These are phyloP conservation scores for Rotaria magnacalcarata DNA, from an alignment of 2,888 invertebrate species.

Conservation along the genomic window DNA sequence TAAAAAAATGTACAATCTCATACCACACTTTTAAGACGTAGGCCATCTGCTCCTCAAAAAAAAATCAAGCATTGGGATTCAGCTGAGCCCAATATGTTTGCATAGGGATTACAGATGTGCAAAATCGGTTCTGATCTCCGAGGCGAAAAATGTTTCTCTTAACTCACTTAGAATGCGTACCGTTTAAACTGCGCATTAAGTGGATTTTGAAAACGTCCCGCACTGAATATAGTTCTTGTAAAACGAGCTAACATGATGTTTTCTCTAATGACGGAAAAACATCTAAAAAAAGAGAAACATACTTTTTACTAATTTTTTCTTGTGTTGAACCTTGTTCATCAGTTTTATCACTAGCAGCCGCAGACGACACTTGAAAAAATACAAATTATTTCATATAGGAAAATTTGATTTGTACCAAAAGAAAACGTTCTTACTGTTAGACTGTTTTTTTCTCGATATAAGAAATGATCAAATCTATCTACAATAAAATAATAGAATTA, in stretches of 20 bases:
- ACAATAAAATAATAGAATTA: neutral
- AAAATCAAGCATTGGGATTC: no score
- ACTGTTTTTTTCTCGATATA: neutral
- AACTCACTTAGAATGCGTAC: neutral
- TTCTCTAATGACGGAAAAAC: neutral
- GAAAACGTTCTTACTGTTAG: neutral
- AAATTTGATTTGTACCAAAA: neutral
- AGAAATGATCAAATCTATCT: constrained; percentile 2
- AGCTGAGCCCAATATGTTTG: no score
- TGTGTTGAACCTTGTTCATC: constrained; percentile 18
- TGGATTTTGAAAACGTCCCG: neutral
- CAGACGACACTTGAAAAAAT: neutral
- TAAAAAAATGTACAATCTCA: neutral
- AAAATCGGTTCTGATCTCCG: no score
- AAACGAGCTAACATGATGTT: constrained; percentile 15
- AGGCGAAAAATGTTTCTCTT: no score
- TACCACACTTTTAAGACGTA: no score
- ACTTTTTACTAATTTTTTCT: constrained; percentile 40
- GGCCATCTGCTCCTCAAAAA: no score
- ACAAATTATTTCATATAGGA: neutral
- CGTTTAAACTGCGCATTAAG: neutral
- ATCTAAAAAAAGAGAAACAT: neutral
- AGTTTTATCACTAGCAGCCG: neutral
- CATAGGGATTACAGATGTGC: no score
- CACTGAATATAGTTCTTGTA: constrained; percentile 11